Conservation (phyloP, 2,113 vertebrate species). For the Sturnira hondurensis region DNA sequence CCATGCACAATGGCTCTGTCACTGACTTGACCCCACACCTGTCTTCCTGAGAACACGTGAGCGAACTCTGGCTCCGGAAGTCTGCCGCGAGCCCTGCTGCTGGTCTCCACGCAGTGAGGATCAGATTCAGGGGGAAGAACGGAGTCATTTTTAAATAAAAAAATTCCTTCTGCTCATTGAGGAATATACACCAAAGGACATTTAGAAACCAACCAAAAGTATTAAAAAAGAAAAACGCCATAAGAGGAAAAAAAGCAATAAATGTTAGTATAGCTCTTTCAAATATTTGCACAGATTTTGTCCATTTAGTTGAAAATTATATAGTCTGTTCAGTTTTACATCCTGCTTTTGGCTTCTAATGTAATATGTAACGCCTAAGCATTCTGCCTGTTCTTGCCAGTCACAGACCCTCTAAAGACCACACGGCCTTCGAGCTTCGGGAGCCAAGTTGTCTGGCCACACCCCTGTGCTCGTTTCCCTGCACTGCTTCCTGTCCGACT, state of each 20-base stretch:
- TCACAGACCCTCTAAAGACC: background rate
- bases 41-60: background rate
- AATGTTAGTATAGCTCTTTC: background rate
- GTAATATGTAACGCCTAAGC: fast-evolving
- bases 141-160: background rate
- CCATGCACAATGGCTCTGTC: background rate
- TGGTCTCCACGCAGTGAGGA: background rate
- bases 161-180: background rate
- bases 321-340: background rate
- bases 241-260: background rate
- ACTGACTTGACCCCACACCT: background rate
- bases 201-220: background rate
- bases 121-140: background rate
- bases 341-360: background rate
- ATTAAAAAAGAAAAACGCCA: background rate
- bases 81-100: background rate
- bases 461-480: too few species aligned
- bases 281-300: background rate
- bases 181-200: background rate
- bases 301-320: background rate
- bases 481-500: background rate
- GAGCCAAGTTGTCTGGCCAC: fast-evolving
- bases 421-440: fast-evolving
- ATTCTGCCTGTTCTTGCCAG: background rate
- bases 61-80: background rate